These are phyloP conservation scores for Callosobruchus maculatus DNA, from an alignment of 2,888 invertebrate genomes.

Conservation along the genomic window DNA sequence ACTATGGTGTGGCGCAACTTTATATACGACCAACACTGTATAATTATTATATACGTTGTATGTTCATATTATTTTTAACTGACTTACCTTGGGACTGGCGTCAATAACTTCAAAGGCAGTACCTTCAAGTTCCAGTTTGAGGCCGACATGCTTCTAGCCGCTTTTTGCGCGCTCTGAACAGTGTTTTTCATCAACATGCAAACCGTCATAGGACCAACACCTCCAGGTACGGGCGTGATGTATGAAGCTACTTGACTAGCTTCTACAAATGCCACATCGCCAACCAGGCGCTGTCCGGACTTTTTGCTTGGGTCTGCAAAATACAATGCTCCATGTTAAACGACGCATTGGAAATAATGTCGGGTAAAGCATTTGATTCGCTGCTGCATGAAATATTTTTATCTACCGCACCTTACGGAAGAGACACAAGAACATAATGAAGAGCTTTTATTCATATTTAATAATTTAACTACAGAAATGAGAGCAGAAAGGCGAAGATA, in stretches of 20 bases:
- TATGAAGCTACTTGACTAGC: conserved; percentile 76
- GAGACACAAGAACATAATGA: no score
- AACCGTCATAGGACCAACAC: conserved; percentile 99
- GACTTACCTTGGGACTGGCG: conserved; percentile 80
- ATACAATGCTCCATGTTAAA: not conserved
- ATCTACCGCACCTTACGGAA: no score
- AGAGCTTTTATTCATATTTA: no score
- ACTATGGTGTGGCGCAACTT: no score
- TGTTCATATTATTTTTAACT: no score
- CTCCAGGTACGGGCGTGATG: conserved; percentile 94
- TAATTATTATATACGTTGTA: no score
- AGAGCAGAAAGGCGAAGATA: no score
- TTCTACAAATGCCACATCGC: conserved; percentile 88
- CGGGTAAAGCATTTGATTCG: not conserved
- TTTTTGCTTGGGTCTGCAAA: conserved; percentile 69
- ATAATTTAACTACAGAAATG: no score
- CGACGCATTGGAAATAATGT: not conserved
- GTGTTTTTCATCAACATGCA: conserved; percentile 97
- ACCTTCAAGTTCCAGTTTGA: conserved; percentile 68
- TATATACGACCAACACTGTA: no score
- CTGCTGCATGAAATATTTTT: no score
- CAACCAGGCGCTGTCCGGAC: conserved; percentile 81
- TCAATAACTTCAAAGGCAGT: conserved; percentile 60
- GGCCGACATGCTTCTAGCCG: conserved; percentile 56
- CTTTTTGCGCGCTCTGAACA: conserved; percentile 72